These are phyloP conservation scores for Psilopogon haemacephalus DNA, from an alignment of 2,113 vertebrate genomes.

Conservation along the genomic window DNA sequence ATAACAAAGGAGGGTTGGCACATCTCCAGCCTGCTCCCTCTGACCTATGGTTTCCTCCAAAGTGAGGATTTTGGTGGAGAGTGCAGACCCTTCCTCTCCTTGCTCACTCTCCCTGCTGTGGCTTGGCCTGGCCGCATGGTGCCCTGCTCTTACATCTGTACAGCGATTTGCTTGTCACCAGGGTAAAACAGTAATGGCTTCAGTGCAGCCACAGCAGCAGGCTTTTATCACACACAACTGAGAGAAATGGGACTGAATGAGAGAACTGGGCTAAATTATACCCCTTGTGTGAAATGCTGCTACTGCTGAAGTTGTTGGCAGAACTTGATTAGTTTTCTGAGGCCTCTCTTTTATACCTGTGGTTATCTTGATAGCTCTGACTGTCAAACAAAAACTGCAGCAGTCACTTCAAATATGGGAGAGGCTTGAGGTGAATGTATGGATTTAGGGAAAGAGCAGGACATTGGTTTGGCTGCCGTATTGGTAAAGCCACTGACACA, in stretches of 20 bases:
- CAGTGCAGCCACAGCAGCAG: not conserved
- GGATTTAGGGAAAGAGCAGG: not conserved
- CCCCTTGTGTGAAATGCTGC: not conserved
- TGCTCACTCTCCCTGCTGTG: not conserved
- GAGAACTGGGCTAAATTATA: not conserved
- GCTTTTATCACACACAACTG: not conserved
- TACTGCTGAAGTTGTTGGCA: not conserved
- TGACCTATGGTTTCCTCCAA: not conserved
- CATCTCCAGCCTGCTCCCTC: not conserved
- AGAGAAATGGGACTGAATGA: not conserved
- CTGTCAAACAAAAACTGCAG: not conserved
- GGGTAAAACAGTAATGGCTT: not conserved
- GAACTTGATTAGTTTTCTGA: not conserved
- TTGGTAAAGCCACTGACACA: not conserved
- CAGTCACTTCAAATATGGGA: not conserved
- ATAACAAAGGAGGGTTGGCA: not conserved
- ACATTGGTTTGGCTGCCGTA: not conserved
- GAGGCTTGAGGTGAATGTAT: not conserved
- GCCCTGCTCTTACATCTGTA: not conserved
- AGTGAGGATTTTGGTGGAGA: not conserved
- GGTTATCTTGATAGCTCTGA: not conserved
- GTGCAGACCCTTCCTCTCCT: not conserved
- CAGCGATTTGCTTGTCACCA: accelerated
- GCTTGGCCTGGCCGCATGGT: not conserved
- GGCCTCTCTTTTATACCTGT: not conserved